phyloP scores from a whole-genome alignment of 2,113 vertebrate species.

The Platycercus adscitus region DNA sequence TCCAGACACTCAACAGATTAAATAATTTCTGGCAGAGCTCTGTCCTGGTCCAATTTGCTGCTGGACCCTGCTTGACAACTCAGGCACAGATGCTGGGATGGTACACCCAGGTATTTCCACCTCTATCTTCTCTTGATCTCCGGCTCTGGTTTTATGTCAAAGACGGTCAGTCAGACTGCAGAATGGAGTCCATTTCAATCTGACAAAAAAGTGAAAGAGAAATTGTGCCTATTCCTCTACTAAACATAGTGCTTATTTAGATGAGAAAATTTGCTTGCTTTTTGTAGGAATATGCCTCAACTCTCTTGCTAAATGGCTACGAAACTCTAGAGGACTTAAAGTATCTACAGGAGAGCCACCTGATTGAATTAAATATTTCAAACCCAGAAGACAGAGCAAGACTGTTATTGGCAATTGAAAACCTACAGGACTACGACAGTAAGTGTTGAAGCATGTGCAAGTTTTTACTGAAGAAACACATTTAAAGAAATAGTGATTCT shows the following conservation, averaged over 20 bases:
- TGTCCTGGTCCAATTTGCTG: neutral
- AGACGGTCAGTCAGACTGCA: neutral
- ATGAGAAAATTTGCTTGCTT: neutral
- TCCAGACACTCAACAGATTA: neutral
- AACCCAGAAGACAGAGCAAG: slow-evolving; percentile 86
- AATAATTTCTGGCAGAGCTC: neutral
- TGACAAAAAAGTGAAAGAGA: neutral
- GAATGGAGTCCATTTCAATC: neutral
- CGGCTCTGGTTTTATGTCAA: neutral
- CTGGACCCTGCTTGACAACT: neutral
- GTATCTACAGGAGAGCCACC: slow-evolving; percentile 90
- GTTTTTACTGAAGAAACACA: neutral
- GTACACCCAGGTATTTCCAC: neutral
- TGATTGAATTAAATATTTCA: slow-evolving; percentile 91
- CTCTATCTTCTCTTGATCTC: neutral
- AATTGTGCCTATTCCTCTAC: neutral
- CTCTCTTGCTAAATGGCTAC: slow-evolving; percentile 92
- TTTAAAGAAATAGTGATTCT: neutral
- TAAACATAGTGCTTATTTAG: neutral
- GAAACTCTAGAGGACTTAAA: slow-evolving; percentile 92
- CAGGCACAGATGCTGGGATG: neutral
- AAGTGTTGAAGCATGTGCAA: slow-evolving; percentile 51
- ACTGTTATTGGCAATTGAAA: slow-evolving; percentile 87
- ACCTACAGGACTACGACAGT: slow-evolving; percentile 85
- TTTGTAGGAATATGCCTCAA: slow-evolving; percentile 88